Evolutionary conservation across 2,797 vertebrate genomes (phyloP), one percentile per base, ranked within the genome.

Genomic region (Podarcis siculus): DNA sequence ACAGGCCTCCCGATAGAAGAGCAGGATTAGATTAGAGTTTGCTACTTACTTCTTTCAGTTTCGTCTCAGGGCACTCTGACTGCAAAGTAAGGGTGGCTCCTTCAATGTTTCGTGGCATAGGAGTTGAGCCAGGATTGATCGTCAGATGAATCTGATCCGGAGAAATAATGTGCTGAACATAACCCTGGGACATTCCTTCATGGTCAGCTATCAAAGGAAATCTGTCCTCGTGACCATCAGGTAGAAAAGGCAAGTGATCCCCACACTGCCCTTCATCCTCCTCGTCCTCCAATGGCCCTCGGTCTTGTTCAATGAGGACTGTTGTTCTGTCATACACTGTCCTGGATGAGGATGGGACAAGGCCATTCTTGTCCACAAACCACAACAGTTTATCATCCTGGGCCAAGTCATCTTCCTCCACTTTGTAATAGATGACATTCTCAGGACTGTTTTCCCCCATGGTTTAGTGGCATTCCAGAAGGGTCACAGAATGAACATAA

Each of bases 141-240:
- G 98, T 99, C 90, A 99, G 97, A 89, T 99, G 98, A 87, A 99
- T 99, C 97, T 99, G 99, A 96, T 99, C 98, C 1, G 98, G 97
- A 76, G 99, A 99, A 96, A 99, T 99, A 91, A 99, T 99, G 83
- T 99, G 99, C 94, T 99, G 99, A 89, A 99, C 98, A 0, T 99
- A 99, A 94, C 99, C 99, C 96, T 99, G 99, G 58, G 98, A 98
- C 98, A 99, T 99, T 90, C 97, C 98, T 91, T 99, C 99, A 86
- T 98, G 98, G 92, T 99, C 98, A 1, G 95, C 80, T 96, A 99
- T 98, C 85, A 99, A 98, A 79, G 97, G 95, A 94, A 99, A 96
- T 35, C 98, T 98, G 93, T 99, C 98, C 61, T 98, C 98, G 0
- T 98, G 97, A 9, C 98, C 98, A 87, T 98, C 98, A 1, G 98